Evolutionary conservation across 2,113 vertebrate genomes (phyloP).

Genomic region (Lipophrys pholis): DNA sequence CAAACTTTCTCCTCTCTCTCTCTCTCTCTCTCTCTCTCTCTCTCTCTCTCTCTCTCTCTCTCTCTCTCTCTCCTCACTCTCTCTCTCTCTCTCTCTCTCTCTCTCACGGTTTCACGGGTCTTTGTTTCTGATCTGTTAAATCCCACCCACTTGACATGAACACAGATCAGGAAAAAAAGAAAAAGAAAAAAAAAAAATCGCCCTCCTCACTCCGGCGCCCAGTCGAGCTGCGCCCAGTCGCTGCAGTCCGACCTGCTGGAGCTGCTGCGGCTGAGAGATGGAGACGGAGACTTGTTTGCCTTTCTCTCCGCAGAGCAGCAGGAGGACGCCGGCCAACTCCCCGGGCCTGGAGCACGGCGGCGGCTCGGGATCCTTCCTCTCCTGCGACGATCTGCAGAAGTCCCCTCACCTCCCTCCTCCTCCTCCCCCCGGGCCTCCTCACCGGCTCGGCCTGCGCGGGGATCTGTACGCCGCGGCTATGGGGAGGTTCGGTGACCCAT

Average conservation of each 20-base stretch:
- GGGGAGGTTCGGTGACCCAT: slow-evolving; percentile 72
- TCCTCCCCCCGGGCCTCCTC: slow-evolving; percentile 67
- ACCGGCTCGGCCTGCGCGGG: slow-evolving; percentile 78
- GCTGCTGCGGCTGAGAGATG: slow-evolving; percentile 79
- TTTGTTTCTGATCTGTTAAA: slow-evolving; percentile 85
- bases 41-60: neutral
- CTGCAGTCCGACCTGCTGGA: slow-evolving; percentile 55
- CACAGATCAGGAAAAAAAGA: slow-evolving; percentile 64
- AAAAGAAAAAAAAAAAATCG: slow-evolving; percentile 4
- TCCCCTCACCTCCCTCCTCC: slow-evolving; percentile 65
- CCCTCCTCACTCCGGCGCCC: slow-evolving; percentile 64
- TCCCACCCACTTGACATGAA: slow-evolving; percentile 85
- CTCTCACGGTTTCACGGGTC: slow-evolving; percentile 77
- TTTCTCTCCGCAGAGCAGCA: slow-evolving; percentile 80
- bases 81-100: neutral
- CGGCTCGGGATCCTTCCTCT: slow-evolving; percentile 74
- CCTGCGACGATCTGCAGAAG: slow-evolving; percentile 79
- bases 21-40: neutral
- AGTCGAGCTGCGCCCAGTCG: slow-evolving; percentile 66
- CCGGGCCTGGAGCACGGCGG: slow-evolving; percentile 77
- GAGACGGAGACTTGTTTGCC: slow-evolving; percentile 86
- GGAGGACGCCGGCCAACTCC: slow-evolving; percentile 76
- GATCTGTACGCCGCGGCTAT: slow-evolving; percentile 75
- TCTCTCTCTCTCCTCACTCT: neutral
- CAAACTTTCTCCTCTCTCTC: neutral